A percentile compares a stretch with the other conserved stretches of the same genome.
phyloP scores from a whole-genome alignment of 2,888 invertebrate genomes.

The Vandiemenella viatica region DNA sequence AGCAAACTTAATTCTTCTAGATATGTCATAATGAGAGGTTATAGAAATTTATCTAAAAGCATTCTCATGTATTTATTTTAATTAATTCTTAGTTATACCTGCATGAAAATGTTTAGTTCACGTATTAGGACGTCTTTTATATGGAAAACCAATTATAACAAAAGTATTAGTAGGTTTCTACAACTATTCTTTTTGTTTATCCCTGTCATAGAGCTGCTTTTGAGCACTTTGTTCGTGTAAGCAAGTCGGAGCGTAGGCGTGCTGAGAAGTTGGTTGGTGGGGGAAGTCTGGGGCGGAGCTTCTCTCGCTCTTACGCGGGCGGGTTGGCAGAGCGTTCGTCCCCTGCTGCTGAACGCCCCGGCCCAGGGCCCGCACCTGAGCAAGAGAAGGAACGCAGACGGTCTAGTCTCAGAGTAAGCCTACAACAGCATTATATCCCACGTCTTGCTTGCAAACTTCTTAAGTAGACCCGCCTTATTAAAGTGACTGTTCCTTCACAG shows the following conservation, averaged over 20 bases:
- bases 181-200: conserved; percentile 11
- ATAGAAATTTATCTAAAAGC: too few species aligned
- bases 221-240: conserved; percentile 38
- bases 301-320: conserved; percentile 46
- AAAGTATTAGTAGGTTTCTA: conserved; percentile 5
- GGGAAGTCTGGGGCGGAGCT: conserved; percentile 47
- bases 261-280: conserved; percentile 47
- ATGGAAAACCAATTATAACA: conserved; percentile 1
- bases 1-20: too few species aligned
- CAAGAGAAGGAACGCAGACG: conserved; percentile 32
- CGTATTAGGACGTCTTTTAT: too few species aligned
- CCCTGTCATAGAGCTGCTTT: conserved; percentile 29
- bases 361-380: conserved; percentile 9
- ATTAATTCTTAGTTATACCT: too few species aligned
- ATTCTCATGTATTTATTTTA: too few species aligned
- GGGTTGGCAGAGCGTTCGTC: conserved; percentile 26
- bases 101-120: too few species aligned
- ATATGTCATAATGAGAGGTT: too few species aligned
- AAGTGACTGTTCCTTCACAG: neutral
- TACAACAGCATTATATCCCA: conserved; percentile 11
- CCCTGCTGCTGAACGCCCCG: conserved; percentile 3
- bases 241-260: conserved; percentile 25
- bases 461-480: neutral
- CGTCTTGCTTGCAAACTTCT: conserved; percentile 3
- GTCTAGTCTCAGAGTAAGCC: conserved; percentile 42